Evolutionary conservation across 2,888 invertebrate species (phyloP).

Genomic region (Muschampia plurimacula): DNA sequence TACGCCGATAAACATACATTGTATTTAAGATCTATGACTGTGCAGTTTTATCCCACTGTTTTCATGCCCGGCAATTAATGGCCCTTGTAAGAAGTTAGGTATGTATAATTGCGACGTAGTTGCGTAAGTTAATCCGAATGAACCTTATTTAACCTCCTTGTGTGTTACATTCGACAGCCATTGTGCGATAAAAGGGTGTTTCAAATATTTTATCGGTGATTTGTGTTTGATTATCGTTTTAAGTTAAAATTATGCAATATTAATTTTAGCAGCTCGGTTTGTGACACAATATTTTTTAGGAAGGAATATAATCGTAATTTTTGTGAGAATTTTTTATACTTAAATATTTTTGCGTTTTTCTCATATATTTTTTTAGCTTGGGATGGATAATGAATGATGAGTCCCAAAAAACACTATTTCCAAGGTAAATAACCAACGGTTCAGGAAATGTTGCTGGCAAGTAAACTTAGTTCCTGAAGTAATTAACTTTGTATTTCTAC

Average conservation of each 20-base stretch:
- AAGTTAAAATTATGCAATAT: background rate
- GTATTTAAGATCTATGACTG: constrained; percentile 25
- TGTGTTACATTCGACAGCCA: constrained; percentile 21
- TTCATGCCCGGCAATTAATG: constrained; percentile 28
- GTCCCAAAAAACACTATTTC: no score
- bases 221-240: background rate
- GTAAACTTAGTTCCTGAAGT: no score
- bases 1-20: constrained; percentile 30
- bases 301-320: no score
- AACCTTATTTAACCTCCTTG: constrained; percentile 32
- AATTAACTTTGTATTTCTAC: no score
- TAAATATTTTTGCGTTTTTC: no score
- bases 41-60: constrained; percentile 23
- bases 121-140: constrained; percentile 24
- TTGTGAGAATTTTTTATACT: no score
- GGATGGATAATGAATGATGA: no score
- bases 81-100: constrained; percentile 24
- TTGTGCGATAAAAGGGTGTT: constrained; percentile 20
- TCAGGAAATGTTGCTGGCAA: no score
- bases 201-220: constrained; percentile 14
- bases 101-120: constrained; percentile 23
- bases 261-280: background rate
- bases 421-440: no score
- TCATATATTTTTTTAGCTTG: no score
- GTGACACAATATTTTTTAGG: background rate